Evolutionary conservation across 1,140 invertebrate genomes (phyloP).

Genomic region (Liolophura sinensis): DNA sequence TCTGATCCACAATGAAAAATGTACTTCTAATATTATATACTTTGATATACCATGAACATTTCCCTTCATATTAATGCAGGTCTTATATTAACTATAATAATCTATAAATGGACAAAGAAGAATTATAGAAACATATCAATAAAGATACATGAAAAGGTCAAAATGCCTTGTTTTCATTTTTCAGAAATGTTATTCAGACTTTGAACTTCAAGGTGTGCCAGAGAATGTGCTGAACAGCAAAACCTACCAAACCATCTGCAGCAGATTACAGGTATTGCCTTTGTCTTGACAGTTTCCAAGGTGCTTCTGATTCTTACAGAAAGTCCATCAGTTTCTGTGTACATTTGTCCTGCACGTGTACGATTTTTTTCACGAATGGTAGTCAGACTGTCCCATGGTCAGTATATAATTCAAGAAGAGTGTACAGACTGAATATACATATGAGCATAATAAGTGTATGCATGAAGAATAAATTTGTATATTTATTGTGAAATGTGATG

Average conservation of each 20-base stretch:
- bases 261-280: constrained; percentile 83
- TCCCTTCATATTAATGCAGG: neutral
- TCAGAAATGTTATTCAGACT: constrained; percentile 98
- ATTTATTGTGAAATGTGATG: no score
- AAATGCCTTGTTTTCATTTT: constrained; percentile 49
- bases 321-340: neutral
- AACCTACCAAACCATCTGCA: constrained; percentile 90
- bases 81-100: neutral
- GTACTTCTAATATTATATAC: no score
- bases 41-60: no score
- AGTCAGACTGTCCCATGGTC: neutral
- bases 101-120: neutral
- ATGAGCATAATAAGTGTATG: no score
- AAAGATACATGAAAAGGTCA: neutral
- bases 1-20: no score
- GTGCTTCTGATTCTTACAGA: neutral
- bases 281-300: neutral
- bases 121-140: neutral
- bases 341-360: neutral
- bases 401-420: no score
- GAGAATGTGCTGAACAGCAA: constrained; percentile 98
- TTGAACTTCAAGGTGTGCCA: constrained; percentile 97
- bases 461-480: no score
- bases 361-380: neutral
- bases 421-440: no score